phyloP scores from a whole-genome alignment of 2,797 vertebrate species.

The Mycteria americana region DNA sequence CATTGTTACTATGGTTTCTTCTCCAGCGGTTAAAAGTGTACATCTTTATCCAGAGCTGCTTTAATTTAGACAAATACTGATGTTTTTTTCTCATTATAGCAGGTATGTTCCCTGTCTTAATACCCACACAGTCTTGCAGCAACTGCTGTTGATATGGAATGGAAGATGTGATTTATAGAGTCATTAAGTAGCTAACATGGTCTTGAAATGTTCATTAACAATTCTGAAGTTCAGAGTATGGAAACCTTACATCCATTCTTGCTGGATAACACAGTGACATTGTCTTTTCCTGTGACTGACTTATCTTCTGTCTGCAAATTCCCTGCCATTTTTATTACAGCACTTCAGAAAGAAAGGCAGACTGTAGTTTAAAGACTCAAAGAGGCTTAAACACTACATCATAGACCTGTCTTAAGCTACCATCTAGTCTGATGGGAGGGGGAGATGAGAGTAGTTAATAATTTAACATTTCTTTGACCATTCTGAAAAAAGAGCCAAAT shows the following conservation, averaged over 20 bases:
- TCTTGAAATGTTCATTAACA: constrained; percentile 13
- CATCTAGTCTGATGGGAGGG: neutral
- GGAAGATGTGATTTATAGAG: neutral
- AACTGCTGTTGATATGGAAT: neutral
- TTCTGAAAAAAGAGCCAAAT: neutral
- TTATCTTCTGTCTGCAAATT: neutral
- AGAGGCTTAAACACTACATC: neutral
- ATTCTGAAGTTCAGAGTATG: neutral
- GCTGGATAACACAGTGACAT: neutral
- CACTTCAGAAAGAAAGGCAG: neutral
- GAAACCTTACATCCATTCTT: neutral
- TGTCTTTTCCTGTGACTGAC: neutral
- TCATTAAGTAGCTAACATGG: neutral
- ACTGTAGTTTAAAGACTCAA: neutral
- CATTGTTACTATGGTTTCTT: neutral
- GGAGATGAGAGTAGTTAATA: neutral
- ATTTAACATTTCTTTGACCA: neutral
- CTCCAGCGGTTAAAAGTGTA: neutral
- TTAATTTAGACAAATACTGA: neutral
- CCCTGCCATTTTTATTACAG: neutral
- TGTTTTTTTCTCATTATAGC: neutral
- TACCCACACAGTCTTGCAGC: neutral
- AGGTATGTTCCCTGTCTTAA: neutral
- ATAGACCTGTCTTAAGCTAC: neutral
- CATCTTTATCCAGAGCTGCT: neutral